Base-by-base conservation (phyloP, 2,797 vertebrate species). In the Meda fulgida region DNA sequence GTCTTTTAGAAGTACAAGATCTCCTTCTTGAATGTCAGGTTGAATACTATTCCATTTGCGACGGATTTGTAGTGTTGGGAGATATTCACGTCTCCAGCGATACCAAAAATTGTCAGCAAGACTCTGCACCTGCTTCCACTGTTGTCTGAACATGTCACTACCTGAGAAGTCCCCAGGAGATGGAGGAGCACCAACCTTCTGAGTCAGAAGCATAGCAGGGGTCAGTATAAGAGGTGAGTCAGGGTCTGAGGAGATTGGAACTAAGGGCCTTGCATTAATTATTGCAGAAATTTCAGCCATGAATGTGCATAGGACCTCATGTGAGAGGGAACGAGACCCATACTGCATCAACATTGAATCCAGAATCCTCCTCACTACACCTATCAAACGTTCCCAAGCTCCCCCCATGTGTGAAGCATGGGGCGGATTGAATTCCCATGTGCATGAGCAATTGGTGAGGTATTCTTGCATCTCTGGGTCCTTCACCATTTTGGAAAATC, bases 301-400 rank as follows among this genome's bases (percentile, higher is more conserved):
- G 34, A 84, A 43, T 11, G 38, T 84, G 60, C 29, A 29, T 7
- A 78, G 60, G 21, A 81, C 83, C 48, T 78, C 53, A 16, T 78
- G 69, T 14, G 58, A 31, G 6, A 84, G 46, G 7, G 10, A 21
- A 65, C 1, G 26, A 48, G 34, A 38, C 23, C 36, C 23, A 31
- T 9, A 36, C 55, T 67, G 78, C 58, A 67, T 14, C 60, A 80
- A 58, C 38, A 67, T 29, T 58, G 78, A 63, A 3, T 80, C 78
- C 43, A 80, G 21, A 40, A 76, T 72, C 43, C 38, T 73, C 10
- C 26, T 40, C 4, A 71, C 40, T 8, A 60, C 21, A 36, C 70
- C 81, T 10, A 83, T 58, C 81, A 83, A 75, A 51, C 5, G 1
- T 11, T 83, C 70, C 66, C 81, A 77, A 67, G 31, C 26, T 29